phyloP scores from a whole-genome alignment of 1,140 invertebrate genomes.

The Danaus melanippus region DNA sequence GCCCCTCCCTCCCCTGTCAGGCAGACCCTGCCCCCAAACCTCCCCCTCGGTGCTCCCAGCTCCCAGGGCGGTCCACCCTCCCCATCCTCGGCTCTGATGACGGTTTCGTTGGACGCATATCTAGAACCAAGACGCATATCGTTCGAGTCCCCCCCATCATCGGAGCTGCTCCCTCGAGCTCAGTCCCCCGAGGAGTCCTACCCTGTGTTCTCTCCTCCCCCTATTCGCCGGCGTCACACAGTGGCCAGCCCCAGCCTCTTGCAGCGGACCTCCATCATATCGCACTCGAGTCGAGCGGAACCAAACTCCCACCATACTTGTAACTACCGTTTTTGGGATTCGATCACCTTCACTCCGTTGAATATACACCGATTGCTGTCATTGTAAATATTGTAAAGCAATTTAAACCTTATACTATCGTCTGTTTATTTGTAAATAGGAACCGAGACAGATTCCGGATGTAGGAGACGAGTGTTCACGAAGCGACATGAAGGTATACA shows the following conservation, averaged over 20 bases:
- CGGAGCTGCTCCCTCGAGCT: conserved; percentile 77
- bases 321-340: conserved; percentile 66
- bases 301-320: conserved; percentile 85
- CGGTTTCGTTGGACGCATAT: conserved; percentile 86
- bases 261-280: conserved; percentile 78
- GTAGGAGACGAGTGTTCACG: conserved; percentile 38
- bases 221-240: conserved; percentile 69
- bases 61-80: conserved; percentile 77
- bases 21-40: conserved; percentile 24
- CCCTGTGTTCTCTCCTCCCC: conserved; percentile 87
- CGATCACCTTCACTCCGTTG: conserved; percentile 10
- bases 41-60: conserved; percentile 70
- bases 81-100: conserved; percentile 87
- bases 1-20: conserved; percentile 64
- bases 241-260: conserved; percentile 64
- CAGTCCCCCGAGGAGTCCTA: conserved; percentile 84
- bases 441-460: conserved; percentile 27
- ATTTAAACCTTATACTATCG: conserved; percentile 16
- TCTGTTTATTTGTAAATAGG: conserved; percentile 45
- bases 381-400: conserved; percentile 64
- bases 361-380: conserved; percentile 28
- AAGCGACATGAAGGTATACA: conserved; percentile 59
- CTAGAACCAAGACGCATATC: conserved; percentile 85
- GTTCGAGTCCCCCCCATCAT: conserved; percentile 82
- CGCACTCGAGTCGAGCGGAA: conserved; percentile 79